Percentiles rank a stretch among this genome's conserved stretches.
Conservation (phyloP, 2,113 vertebrate species). For the Odontophorus gujanensis region DNA sequence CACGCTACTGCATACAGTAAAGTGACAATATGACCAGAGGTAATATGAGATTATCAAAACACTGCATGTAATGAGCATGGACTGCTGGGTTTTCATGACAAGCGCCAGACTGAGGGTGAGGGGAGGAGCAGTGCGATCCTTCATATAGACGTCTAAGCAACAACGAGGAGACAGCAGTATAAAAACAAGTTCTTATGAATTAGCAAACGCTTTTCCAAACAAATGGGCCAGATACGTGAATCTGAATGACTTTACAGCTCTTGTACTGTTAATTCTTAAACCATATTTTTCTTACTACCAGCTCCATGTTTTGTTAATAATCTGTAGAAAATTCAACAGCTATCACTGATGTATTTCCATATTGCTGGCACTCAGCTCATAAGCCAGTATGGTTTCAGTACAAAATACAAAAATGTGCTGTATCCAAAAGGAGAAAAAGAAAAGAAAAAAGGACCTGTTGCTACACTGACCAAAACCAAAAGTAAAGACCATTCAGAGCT, state of each 20-base stretch:
- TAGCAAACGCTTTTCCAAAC: constrained; percentile 19
- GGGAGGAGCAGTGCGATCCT: constrained; percentile 3
- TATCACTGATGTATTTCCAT: constrained; percentile 54
- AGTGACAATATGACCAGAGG: constrained; percentile 20
- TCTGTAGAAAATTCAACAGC: constrained; percentile 34
- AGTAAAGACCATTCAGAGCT: constrained; percentile 52
- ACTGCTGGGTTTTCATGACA: constrained; percentile 34
- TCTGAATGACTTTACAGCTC: constrained; percentile 13
- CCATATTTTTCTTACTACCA: constrained; percentile 8
- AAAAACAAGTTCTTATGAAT: neutral
- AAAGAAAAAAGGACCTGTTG: constrained; percentile 41
- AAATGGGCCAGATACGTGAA: neutral
- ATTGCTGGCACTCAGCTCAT: constrained; percentile 64
- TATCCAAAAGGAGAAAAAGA: constrained; percentile 24
- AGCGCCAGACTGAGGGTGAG: constrained; percentile 14
- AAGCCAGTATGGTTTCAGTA: constrained; percentile 74
- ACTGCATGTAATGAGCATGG: constrained; percentile 51
- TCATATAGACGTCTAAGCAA: constrained; percentile 3
- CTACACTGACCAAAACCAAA: constrained; percentile 64
- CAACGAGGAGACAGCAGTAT: constrained; percentile 36
- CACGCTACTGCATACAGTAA: constrained; percentile 29
- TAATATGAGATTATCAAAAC: constrained; percentile 24
- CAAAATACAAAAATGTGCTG: constrained; percentile 73
- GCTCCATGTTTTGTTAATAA: constrained; percentile 7
- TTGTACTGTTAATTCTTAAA: neutral